Evolutionary conservation across 2,888 invertebrate genomes (phyloP), one percentile per base, ranked within the genome.

Genomic region (Chymomyza fuscimana): DNA sequence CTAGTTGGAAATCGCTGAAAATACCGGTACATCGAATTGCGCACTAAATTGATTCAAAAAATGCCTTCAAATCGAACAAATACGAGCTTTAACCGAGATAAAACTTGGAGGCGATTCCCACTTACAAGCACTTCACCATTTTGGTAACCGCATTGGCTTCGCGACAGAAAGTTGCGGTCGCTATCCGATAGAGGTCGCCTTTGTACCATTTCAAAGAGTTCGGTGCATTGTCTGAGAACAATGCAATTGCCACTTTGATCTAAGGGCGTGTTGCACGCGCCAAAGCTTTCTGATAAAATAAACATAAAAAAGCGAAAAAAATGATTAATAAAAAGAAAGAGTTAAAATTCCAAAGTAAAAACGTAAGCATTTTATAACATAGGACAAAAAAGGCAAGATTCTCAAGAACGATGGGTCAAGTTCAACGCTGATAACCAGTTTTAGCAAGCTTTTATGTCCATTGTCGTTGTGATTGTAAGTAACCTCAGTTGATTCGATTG

Each of bases 71-170:
- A 19, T 59, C 59, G 25, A n/a, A 19, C 36, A 25, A 67, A 75
- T 67, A 9, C 78, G 9, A 89, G 0, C 93, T 93, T 2, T 93
- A 90, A 82, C 10, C 2, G 56, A 2, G 12, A 46, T 65, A n/a
- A 10, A 12, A 4, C 10, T 29, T 22, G 7, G 9, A 9, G 63
- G 5, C 3, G 5, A 10, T 59, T 0, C 59, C 5, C 19, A 70
- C 74, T 70, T 58, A 84, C 89, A 56, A 86, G 63, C 15, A 90
- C 88, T 36, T 83, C 86, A 6, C 82, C 88, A 0, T 93, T 93
- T 1, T 92, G 90, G 82, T 94, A 95, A 1, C 96, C 95, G 84
- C 96, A 96, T 76, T 95, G 94, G 7, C 95, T 93, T 56, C 91
- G 90, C 63, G 93, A 92, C 54, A 96, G 91, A 69, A 93, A 93